These are phyloP conservation scores for Automeris io DNA, from an alignment of 2,888 invertebrate species.

Conservation along the genomic window DNA sequence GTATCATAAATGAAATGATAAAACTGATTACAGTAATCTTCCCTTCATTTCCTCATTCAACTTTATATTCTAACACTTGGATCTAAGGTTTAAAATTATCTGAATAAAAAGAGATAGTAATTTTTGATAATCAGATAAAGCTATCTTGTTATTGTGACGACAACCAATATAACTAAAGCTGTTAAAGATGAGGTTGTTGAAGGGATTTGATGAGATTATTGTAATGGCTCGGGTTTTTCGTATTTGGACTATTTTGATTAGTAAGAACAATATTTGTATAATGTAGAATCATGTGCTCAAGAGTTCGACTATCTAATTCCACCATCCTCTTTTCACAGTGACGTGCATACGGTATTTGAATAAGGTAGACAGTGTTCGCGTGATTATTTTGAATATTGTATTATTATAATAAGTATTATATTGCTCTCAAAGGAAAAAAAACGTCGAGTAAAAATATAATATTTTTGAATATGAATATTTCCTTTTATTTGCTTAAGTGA, in stretches of 20 bases:
- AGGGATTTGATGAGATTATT: neutral
- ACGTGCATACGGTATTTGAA: no score
- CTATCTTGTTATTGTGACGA: slow-evolving; percentile 18
- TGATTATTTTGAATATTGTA: no score
- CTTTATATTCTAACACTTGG: neutral
- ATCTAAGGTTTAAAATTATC: slow-evolving; percentile 3
- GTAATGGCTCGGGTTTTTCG: neutral
- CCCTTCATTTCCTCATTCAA: slow-evolving; percentile 2
- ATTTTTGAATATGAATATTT: no score
- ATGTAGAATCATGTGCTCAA: no score
- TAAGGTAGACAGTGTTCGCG: no score
- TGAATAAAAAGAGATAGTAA: neutral
- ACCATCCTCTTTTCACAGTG: no score
- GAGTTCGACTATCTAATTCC: no score
- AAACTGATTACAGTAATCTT: slow-evolving; percentile 11
- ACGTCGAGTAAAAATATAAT: no score
- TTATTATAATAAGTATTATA: no score
- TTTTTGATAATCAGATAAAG: slow-evolving; percentile 22
- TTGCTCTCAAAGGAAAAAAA: no score
- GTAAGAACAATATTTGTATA: neutral
- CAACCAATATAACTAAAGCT: slow-evolving; percentile 11
- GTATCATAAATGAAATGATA: neutral
- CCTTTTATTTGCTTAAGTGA: no score
- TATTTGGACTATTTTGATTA: neutral
- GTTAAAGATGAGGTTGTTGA: neutral